Base-by-base conservation (phyloP, 2,888 invertebrate species). In the Philopedon plagiatum region DNA sequence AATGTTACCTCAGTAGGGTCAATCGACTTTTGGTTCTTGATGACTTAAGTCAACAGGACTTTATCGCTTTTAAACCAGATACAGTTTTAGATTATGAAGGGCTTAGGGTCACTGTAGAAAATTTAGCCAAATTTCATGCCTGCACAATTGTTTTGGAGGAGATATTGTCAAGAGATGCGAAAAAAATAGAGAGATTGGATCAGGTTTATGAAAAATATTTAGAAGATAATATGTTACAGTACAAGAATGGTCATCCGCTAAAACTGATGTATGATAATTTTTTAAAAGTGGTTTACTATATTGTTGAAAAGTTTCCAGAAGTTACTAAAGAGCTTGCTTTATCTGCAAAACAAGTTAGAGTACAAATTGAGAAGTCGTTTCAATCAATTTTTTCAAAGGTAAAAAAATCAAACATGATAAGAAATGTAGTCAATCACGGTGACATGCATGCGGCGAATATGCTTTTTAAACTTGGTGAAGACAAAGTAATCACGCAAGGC, bases 21-120 rank as follows among this genome's bases (percentile, higher is more conserved):
- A 78, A 78, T 21, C 76, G 85, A 51, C 60, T 82, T 8, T 69
- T 86, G 2, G 80, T 87, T 3, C 81, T 87, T 32, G 86, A 87
- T 71, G 83, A 87, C 54, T 74, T 86, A 11, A 54, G 73, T 57
- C 19, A 58, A 19, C 0, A 64, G 68, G 57, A 74, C 26, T 80
- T 66, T 56, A 49, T 37, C 9, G 49, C 49, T 8, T n/a, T 73
- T 18, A 41, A 71, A 1, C 44, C 69, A 2, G 51, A 64, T 39
- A 13, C 5, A 2, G 5, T 39, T 18, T 58, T 58, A 58, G 15
- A 58, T 70, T 79, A 29, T 13, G 63, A 80, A 4, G 75, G 78
- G 54, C 51, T 82, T 15, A 65, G 72, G 21, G 7, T 78, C 4
- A 67, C 73, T 5, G 63, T 81, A 11, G 68, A 77, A 72, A 73